phyloP scores from a whole-genome alignment of 1,140 invertebrate genomes.

The Antheraea mylitta region DNA sequence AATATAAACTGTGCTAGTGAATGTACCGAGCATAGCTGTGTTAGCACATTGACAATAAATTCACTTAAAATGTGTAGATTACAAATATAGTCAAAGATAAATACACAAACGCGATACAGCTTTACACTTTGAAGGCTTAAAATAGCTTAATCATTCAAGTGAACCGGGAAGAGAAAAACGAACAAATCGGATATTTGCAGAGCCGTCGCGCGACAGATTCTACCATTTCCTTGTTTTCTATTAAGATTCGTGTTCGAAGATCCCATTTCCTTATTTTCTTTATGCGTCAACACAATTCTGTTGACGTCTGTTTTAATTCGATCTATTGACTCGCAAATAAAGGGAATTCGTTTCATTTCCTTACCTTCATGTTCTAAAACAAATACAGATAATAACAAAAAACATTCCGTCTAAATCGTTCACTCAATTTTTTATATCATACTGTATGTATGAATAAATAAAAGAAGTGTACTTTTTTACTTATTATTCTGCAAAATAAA shows the following conservation, averaged over 20 bases:
- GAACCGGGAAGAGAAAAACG: background rate
- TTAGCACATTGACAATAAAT: too few species aligned
- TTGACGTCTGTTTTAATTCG: conserved; percentile 1
- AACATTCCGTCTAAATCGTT: background rate
- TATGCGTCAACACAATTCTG: background rate
- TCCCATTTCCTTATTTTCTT: conserved; percentile 1
- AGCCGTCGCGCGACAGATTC: background rate
- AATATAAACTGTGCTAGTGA: too few species aligned
- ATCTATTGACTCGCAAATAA: background rate
- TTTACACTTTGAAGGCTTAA: background rate
- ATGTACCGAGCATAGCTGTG: too few species aligned
- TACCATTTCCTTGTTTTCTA: background rate
- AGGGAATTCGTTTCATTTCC: background rate
- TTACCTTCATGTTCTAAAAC: background rate
- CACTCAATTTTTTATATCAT: background rate
- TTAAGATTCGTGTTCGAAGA: background rate
- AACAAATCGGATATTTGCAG: background rate
- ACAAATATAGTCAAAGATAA: too few species aligned
- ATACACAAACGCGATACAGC: too few species aligned
- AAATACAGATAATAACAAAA: too few species aligned
- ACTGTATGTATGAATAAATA: background rate
- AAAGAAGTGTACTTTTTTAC: background rate
- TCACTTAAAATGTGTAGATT: too few species aligned
- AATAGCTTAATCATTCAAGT: background rate
- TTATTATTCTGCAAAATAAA: background rate